phyloP scores from a whole-genome alignment of 2,797 vertebrate species.

The Pseudochaenichthys georgianus region DNA sequence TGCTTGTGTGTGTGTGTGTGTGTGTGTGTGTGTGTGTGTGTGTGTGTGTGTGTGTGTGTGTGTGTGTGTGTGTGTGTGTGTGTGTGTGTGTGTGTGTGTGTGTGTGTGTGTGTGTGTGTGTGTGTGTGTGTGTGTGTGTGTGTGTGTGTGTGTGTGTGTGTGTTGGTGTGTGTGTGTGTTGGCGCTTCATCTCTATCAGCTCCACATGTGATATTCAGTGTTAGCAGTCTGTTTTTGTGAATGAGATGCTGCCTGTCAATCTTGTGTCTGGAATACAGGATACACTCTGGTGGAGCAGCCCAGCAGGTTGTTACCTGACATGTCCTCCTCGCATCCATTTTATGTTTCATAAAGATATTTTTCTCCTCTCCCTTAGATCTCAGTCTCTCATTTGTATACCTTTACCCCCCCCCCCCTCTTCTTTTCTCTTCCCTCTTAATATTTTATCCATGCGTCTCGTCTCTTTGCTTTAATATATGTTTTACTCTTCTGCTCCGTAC shows the following conservation, averaged over 20 bases:
- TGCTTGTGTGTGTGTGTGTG: no score
- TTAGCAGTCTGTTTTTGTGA: slow-evolving; percentile 42
- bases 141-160: slow-evolving; percentile 11
- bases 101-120: slow-evolving; percentile 11
- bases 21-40: no score
- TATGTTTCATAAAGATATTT: no score
- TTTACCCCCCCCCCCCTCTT: no score
- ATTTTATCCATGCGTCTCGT: no score
- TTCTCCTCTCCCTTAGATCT: no score
- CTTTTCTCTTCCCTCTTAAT: no score
- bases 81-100: slow-evolving; percentile 1
- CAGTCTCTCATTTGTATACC: no score
- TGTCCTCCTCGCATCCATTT: no score
- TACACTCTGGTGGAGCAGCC: slow-evolving; percentile 21
- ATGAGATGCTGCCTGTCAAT: slow-evolving; percentile 53
- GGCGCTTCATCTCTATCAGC: slow-evolving; percentile 27
- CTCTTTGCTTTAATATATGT: no score
- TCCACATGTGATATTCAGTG: slow-evolving; percentile 59
- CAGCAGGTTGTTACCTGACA: no score
- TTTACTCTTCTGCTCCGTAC: neutral
- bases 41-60: no score
- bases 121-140: slow-evolving; percentile 12
- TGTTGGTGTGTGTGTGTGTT: slow-evolving; percentile 4
- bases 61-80: neutral
- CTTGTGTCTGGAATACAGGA: slow-evolving; percentile 39